These are phyloP conservation scores for Papilio dardanus DNA, from an alignment of 1,140 invertebrate genomes.

Conservation along the genomic window DNA sequence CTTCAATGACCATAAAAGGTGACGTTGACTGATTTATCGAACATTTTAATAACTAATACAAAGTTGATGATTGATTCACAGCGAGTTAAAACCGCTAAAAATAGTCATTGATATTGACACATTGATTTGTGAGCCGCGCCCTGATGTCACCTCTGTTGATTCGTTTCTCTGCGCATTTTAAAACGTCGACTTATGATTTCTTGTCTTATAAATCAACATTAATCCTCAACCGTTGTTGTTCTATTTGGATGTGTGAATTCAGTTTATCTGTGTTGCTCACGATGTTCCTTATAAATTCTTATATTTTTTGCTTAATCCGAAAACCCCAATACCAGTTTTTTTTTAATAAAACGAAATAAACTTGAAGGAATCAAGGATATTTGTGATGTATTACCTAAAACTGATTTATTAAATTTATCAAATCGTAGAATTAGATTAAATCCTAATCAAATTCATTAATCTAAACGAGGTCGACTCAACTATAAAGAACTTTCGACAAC, in stretches of 20 bases:
- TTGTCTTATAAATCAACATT: slow-evolving; percentile 27
- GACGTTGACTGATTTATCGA: slow-evolving; percentile 18
- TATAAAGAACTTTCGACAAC: neutral
- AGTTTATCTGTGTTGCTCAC: neutral
- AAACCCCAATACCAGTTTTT: neutral
- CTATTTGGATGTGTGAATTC: slow-evolving; percentile 33
- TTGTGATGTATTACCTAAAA: too few relatives aligned
- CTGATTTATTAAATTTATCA: too few relatives aligned
- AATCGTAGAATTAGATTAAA: too few relatives aligned
- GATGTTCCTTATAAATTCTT: neutral
- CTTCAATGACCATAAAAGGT: slow-evolving; percentile 19
- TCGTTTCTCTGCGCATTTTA: slow-evolving; percentile 28
- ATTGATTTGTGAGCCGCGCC: slow-evolving; percentile 30
- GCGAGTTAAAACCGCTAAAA: slow-evolving; percentile 28
- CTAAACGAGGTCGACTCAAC: neutral
- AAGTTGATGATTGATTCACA: slow-evolving; percentile 36
- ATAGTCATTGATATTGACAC: slow-evolving; percentile 32
- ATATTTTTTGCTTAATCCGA: neutral
- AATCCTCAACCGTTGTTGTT: slow-evolving; percentile 6
- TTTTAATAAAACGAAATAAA: too few relatives aligned
- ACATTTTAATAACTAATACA: slow-evolving; percentile 31
- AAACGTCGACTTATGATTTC: slow-evolving; percentile 14
- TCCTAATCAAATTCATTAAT: too few relatives aligned
- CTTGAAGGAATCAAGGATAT: too few relatives aligned
- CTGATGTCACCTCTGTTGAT: slow-evolving; percentile 27